phyloP scores from a whole-genome alignment of 2,888 invertebrate genomes.

The Drosophila incognita region DNA sequence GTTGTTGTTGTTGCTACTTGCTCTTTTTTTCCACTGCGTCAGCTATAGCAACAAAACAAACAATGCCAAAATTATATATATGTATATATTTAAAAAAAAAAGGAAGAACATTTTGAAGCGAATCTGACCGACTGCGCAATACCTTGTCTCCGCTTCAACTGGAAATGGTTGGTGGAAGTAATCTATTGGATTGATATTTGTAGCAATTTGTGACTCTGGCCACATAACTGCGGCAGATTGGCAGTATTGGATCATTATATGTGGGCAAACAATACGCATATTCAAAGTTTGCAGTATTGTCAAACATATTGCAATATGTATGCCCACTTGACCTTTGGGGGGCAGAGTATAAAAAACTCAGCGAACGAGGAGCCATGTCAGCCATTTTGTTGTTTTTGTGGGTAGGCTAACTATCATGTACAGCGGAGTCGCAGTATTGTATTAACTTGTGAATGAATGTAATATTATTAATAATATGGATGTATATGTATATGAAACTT shows the following conservation, averaged over 20 bases:
- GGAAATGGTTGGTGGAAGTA: neutral
- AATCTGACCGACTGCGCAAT: neutral
- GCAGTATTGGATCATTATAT: neutral
- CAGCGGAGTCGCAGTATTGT: slow-evolving; percentile 6
- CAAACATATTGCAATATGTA: slow-evolving; percentile 1
- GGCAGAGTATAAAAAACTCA: slow-evolving; percentile 5
- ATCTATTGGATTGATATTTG: neutral
- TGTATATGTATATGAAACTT: neutral
- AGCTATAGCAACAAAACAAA: slow-evolving; percentile 45
- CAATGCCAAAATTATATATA: neutral
- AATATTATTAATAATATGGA: neutral
- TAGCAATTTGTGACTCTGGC: neutral
- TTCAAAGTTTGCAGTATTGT: neutral
- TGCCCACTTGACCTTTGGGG: slow-evolving; percentile 1
- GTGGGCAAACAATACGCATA: neutral
- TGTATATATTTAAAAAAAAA: slow-evolving; percentile 21
- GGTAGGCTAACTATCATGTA: slow-evolving; percentile 48
- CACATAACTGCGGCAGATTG: neutral
- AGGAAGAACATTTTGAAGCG: slow-evolving; percentile 7
- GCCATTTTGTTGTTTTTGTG: slow-evolving; percentile 45
- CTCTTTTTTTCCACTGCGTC: slow-evolving; percentile 44
- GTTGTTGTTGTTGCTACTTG: slow-evolving; percentile 41
- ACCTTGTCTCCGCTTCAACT: neutral
- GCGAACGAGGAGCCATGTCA: slow-evolving; percentile 36
- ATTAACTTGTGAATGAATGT: slow-evolving; percentile 3